Evolutionary conservation across 2,113 vertebrate species (phyloP), one percentile per base, ranked within the genome.

Genomic region (Pygoscelis antarcticus): DNA sequence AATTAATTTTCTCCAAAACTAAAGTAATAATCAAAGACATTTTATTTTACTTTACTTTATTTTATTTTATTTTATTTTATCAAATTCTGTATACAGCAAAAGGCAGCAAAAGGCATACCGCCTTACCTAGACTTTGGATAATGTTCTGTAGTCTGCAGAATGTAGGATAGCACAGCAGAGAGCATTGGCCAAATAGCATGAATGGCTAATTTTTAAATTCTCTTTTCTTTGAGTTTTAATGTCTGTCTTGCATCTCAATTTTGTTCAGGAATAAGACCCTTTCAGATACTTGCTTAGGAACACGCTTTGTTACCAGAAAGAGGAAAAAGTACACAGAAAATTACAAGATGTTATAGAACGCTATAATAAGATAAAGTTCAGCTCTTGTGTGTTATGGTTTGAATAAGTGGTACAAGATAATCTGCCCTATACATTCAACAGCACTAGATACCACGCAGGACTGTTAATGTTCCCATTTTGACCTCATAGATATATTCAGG

Each of bases 391-490:
- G 36, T 80, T 79, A 52, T 26, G 16, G 16, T 95, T 91, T 71
- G 47, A 82, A 32, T 61, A 91, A 87, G 34, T 11, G 2, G 21
- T 66, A 49, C 21, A 66, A 44, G 58, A 80, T 9, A 90, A 93
- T 70, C 87, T 89, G 19, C 79, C 49, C 87, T 83, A 32, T 57
- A 36, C 66, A 42, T 85, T 83, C 71, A 77, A 10, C 26, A 85
- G 57, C 49, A 55, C 58, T 60, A 89, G 42, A 65, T 94, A 76
- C 25, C 52, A 57, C 4, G 3, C 32, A 75, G 49, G 40, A 68
- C 40, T 90, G 82, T 42, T 94, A 89, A 83, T 65, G 23, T 72
- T 76, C 87, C n/a, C n/a, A 58, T 95, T 96, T 94, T 93, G 87
- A 92, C 87, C 94, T 88, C 65, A 42, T 17, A 86, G 79, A 72